phyloP scores from a whole-genome alignment of 2,888 invertebrate species.

The Marronus borbonicus region DNA sequence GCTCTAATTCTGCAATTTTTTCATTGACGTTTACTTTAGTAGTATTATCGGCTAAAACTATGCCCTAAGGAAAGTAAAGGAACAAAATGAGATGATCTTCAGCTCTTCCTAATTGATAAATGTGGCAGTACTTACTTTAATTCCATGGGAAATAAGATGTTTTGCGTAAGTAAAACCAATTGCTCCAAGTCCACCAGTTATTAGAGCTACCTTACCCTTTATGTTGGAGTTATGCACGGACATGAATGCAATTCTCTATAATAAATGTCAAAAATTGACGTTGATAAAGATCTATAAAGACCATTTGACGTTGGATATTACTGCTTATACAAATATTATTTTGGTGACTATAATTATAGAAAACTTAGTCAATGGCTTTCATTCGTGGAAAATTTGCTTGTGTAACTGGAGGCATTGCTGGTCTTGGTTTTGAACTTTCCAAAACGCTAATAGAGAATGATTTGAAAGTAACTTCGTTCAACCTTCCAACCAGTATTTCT shows the following conservation, averaged over 20 bases:
- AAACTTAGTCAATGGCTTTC: slow-evolving; percentile 30
- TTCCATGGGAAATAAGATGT: slow-evolving; percentile 45
- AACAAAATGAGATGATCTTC: neutral
- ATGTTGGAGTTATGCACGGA: neutral
- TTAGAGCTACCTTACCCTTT: slow-evolving; percentile 45
- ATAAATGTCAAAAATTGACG: slow-evolving; percentile 18
- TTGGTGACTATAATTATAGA: neutral
- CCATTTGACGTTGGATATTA: too few relatives aligned
- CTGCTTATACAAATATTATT: too few relatives aligned
- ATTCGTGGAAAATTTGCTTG: slow-evolving; percentile 50
- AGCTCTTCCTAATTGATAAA: neutral
- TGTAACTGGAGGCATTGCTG: slow-evolving; percentile 46
- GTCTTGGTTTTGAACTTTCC: slow-evolving; percentile 45
- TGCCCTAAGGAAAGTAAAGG: slow-evolving; percentile 41
- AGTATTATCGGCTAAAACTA: slow-evolving; percentile 41
- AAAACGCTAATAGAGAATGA: slow-evolving; percentile 47
- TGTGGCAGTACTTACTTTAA: slow-evolving; percentile 35
- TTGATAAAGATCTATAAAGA: neutral
- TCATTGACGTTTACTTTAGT: neutral
- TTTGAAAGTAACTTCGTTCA: slow-evolving; percentile 37
- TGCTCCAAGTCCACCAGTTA: slow-evolving; percentile 50
- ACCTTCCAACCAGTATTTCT: neutral
- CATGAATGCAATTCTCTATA: neutral
- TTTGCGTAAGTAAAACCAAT: slow-evolving; percentile 46
- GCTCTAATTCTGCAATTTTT: slow-evolving; percentile 26